Conservation (phyloP, 2,797 vertebrate genomes). For the Leptodactylus fallax region DNA sequence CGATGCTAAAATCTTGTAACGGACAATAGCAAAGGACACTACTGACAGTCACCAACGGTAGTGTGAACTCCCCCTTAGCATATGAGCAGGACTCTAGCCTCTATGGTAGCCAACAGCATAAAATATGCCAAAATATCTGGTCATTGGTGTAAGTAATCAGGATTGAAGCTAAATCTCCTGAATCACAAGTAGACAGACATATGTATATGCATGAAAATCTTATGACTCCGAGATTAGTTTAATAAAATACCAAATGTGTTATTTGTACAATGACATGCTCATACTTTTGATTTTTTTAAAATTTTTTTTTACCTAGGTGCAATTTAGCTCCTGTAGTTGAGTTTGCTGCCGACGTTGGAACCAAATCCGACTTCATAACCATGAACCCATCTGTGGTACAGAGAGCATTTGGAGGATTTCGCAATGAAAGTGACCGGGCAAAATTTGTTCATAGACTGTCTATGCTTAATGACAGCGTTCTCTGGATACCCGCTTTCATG, state of each 20-base stretch:
- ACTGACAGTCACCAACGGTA: too few species aligned
- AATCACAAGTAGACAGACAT: neutral
- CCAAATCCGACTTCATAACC: slow-evolving; percentile 90
- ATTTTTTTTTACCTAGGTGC: slow-evolving; percentile 77
- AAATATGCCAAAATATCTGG: neutral
- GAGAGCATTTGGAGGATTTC: slow-evolving; percentile 85
- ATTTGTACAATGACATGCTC: neutral
- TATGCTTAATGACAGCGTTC: slow-evolving; percentile 87
- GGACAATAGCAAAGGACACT: too few species aligned
- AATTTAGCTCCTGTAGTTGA: slow-evolving; percentile 86
- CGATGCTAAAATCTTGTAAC: too few species aligned
- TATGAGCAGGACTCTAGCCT: too few species aligned
- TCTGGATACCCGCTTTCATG: slow-evolving; percentile 92
- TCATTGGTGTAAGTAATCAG: neutral
- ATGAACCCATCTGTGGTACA: slow-evolving; percentile 92
- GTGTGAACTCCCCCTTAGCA: too few species aligned
- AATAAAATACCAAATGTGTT: neutral
- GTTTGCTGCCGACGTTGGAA: slow-evolving; percentile 85
- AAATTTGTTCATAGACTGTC: slow-evolving; percentile 84
- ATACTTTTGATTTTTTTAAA: slow-evolving; percentile 71
- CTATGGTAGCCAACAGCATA: too few species aligned
- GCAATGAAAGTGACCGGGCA: slow-evolving; percentile 81
- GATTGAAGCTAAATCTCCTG: too few species aligned
- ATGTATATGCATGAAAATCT: neutral
- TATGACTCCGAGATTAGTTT: too few species aligned